phyloP scores from a whole-genome alignment of 1,140 invertebrate genomes.

The Meloidogyne hapla region DNA sequence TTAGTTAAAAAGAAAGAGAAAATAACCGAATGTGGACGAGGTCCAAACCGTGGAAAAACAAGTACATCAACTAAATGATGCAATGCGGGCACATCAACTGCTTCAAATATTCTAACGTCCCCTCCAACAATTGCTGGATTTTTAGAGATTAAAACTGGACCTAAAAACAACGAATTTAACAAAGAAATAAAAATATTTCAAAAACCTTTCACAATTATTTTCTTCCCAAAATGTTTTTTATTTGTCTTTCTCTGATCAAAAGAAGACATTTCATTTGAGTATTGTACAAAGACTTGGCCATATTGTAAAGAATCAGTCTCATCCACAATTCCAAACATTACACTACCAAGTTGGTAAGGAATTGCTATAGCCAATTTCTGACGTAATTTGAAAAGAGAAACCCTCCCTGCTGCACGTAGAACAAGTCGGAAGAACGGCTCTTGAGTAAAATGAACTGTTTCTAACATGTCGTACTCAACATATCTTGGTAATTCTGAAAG shows the following conservation, averaged over 20 bases:
- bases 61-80: slow-evolving; percentile 65
- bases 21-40: slow-evolving; percentile 63
- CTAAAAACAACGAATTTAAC: slow-evolving; percentile 8
- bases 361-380: slow-evolving; percentile 58
- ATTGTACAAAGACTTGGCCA: slow-evolving; percentile 65
- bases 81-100: slow-evolving; percentile 62
- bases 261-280: slow-evolving; percentile 34
- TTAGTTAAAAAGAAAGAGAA: neutral
- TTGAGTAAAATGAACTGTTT: slow-evolving; percentile 48
- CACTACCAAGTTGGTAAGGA: slow-evolving; percentile 58
- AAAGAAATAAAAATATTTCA: neutral
- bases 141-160: slow-evolving; percentile 64
- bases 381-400: slow-evolving; percentile 42
- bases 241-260: neutral
- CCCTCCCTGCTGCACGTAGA: slow-evolving; percentile 52
- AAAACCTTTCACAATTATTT: neutral
- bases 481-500: slow-evolving; percentile 52
- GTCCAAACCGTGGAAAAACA: slow-evolving; percentile 65
- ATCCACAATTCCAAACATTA: slow-evolving; percentile 65
- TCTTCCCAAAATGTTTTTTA: neutral
- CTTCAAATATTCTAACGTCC: slow-evolving; percentile 65
- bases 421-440: slow-evolving; percentile 64
- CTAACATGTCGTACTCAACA: slow-evolving; percentile 35
- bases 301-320: slow-evolving; percentile 64
- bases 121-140: slow-evolving; percentile 66